Base-by-base conservation (phyloP, 2,888 invertebrate genomes). In the Opisthograptis luteolata region DNA sequence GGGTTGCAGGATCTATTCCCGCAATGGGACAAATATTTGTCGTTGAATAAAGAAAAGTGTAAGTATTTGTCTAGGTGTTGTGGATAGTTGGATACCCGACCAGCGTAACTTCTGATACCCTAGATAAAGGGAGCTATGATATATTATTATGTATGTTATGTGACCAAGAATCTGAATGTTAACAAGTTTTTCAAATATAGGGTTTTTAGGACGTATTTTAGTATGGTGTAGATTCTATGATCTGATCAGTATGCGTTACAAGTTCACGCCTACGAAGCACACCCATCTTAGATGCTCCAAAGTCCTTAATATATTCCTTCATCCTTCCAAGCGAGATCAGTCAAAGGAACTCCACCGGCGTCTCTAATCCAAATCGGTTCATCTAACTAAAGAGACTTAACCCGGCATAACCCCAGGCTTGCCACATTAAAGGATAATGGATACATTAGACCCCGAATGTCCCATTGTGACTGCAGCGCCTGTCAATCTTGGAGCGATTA, bases 391-490 rank as follows among this genome's bases (percentile, higher is more conserved):
- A 53, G 52, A 66, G 64, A 62, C 55, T 66, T 81, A 83, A 77
- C 78, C 76, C 73, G 58, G 68, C 73, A 77, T 81, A 82, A 83
- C 83, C 82, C 9, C 76, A 72, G 75, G 71, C n/a, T n/a, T n/a
- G n/a, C 73, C 76, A 75, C 75, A 83, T 85, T 84, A 82, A 70
- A 70, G 79, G 77, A 85, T 87, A 87, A 87, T 84, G 68, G 79
- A 71, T 55, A 62, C 72, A 70, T 70, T 74, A 74, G 62, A 70
- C 51, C 47, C 66, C 39, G 58, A 69, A 55, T 71, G 64, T 68
- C 62, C 70, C 64, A 77, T 82, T 83, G 78, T 81, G 60, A 62
- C 48, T 57, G 56, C 54, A 58, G 63, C 66, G 68, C 59, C 77
- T 78, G 83, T 84, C 84, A 84, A 80, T 78, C 76, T 65, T 55